Evolutionary conservation across 2,888 invertebrate genomes (phyloP), one percentile per base, ranked within the genome.

Genomic region (Netelia virgata): DNA sequence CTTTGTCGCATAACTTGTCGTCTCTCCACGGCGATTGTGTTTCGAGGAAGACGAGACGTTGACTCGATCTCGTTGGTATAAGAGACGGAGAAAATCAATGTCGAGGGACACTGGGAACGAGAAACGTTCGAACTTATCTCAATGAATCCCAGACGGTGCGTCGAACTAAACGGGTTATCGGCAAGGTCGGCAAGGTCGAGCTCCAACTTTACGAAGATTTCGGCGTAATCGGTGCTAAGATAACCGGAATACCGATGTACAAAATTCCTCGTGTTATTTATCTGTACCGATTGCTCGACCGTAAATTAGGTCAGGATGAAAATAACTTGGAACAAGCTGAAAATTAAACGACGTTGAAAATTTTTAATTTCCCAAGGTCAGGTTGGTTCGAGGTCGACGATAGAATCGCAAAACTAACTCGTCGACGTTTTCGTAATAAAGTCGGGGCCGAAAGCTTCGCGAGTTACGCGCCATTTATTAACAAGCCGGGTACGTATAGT

Each of bases 171-270:
- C 72, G 76, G 66, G 79, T 66, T 72, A 68, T 57, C 59, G 68
- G 66, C 53, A 77, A 84, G 72, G 73, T 57, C 59, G 68, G 61
- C 53, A 77, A 84, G 72, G 69, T 77, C 55, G 69, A 81, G 82
- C 68, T 78, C 78, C 23, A 36, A 53, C 66, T 53, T 72, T 41
- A 55, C 72, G 18, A 57, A 78, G 61, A 72, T 70, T 50, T 63
- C 70, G 23, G 64, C 70, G 69, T 66, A 72, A 61, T 73, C 36
- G 0, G 47, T 10, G 10, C 69, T 23, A 61, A 61, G 72, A 79
- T 79, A 78, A 72, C 53, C 64, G 64, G 55, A 79, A 53, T 72
- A 16, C 11, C 63, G 23, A 72, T 72, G 14, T 41, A 41, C 41
- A 16, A 16, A 1, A 28, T 57, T 18, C 2, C 20, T 16, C 0